Base-by-base conservation (phyloP, 2,113 vertebrate genomes). In the Hypocryptadius cinnamomeus region DNA sequence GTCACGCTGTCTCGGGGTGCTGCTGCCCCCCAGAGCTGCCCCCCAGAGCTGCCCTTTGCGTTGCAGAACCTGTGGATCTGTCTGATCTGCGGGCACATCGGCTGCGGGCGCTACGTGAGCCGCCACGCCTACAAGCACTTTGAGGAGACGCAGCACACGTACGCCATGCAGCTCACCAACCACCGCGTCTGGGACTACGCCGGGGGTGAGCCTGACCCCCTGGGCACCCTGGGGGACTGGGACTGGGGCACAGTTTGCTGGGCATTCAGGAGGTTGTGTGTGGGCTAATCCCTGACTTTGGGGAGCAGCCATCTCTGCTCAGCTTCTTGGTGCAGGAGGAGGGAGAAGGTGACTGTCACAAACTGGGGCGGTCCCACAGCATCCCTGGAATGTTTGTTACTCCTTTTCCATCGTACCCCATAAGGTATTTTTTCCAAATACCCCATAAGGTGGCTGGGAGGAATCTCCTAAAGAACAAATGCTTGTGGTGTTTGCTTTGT, bases 181-280 rank as follows among this genome's bases (percentile, higher is more conserved):
- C 99, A 99, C 95, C 96, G 99, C 3, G 99, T 99, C 68, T 99
- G 99, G 99, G 99, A 99, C 97, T 99, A 99, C 4, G 99, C 99
- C 8, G 99, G 99, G 97, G 99, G 99, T 99, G 95, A 84, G 83
- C 71, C 61, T 4, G 44, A n/a, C 0, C 3, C 1, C 61, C n/a
- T 0, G 15, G 42, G 31, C 51, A 20, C 40, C 57, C 45, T 3
- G 4, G 1, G 40, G 5, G 9, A 11, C 18, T 10, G 15, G 11
- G 13, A 6, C 54, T 47, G 64, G 5, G 13, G 3, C 48, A 23
- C 42, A 9, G 25, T 6, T n/a, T 42, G 53, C 68, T 35, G 53
- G 22, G 31, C 13, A 6, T n/a, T 6, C 28, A 79, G 65, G 31
- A 33, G 24, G 16, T 31, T 15, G 56, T 13, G 22, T 19, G 73